Percentiles rank a stretch among this genome's conserved stretches.
phyloP scores from a whole-genome alignment of 2,797 vertebrate species.

The Manis crassicaudata region DNA sequence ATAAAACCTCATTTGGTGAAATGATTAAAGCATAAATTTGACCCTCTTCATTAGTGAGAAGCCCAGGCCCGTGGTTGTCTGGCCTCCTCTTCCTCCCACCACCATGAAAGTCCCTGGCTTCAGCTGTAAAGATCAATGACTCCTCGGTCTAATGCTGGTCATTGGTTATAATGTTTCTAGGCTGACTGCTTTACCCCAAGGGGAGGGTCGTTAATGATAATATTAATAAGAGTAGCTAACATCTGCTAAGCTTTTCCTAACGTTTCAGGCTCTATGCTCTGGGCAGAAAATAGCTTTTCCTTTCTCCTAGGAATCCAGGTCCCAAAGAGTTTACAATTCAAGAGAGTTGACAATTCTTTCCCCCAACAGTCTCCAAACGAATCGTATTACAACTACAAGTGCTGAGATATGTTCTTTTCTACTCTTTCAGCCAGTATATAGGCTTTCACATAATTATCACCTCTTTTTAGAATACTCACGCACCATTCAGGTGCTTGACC shows the following conservation, averaged over 20 bases:
- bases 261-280: background rate
- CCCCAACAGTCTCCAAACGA: background rate
- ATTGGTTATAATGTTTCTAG: background rate
- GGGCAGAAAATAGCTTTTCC: background rate
- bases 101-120: background rate
- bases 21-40: constrained; percentile 13
- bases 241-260: background rate
- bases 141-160: background rate
- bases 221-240: constrained; percentile 13
- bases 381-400: background rate
- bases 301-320: background rate
- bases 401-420: background rate
- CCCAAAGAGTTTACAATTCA: background rate
- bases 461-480: background rate
- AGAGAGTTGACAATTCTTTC: background rate
- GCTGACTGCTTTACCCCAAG: background rate
- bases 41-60: background rate
- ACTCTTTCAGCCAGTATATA: background rate
- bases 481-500: background rate
- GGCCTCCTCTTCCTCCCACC: background rate
- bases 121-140: background rate
- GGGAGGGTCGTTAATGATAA: constrained; percentile 8
- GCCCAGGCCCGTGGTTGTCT: background rate
- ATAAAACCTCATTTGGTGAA: background rate
- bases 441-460: background rate